Evolutionary conservation across 2,797 vertebrate genomes (phyloP), one percentile per base, ranked within the genome.

Genomic region (Graptemys geographica): DNA sequence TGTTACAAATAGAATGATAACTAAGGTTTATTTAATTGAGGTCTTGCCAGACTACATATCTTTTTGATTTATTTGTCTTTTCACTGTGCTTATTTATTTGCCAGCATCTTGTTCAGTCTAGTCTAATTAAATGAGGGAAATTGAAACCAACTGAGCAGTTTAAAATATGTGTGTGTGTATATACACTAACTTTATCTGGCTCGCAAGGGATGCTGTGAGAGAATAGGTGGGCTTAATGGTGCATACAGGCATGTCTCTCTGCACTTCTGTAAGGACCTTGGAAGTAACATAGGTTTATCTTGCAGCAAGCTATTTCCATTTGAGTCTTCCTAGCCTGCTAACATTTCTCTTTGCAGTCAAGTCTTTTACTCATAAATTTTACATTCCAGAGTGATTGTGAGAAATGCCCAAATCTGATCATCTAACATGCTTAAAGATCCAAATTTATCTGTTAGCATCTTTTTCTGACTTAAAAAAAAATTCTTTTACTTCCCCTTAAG

Each of bases 401-500:
- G 87, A 91, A 90, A 84, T 53, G 93, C 93, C 96, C 94, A 95
- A 95, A 74, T 93, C 97, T 95, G 41, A 52, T 56, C 96, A 89
- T 97, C 95, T 94, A 88, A 95, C 88, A 80, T 53, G 83, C 94
- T 94, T 89, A 93, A 87, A 88, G 91, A 96, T 55, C 72, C 86
- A 87, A 94, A 90, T 87, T 83, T 94, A 87, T 96, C 94, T 86
- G 82, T 91, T 84, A 87, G 94, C 95, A 62, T 94, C 89, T 98
- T 97, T 97, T 93, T 97, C 93, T 97, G 95, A 97, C 94, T 98
- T 93, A 88, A 93, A 94, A 92, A 94, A 93, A 82, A 81, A 94
- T 23, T 25, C 96, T 94, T 97, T 98, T 96, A 96, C 93, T 97
- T 97, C 97, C 97, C 90, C 96, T 4, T 95, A 97, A 97, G 98